These are phyloP conservation scores for Acrocephalus kingi DNA, from an alignment of 2,113 vertebrate species.

Conservation along the genomic window DNA sequence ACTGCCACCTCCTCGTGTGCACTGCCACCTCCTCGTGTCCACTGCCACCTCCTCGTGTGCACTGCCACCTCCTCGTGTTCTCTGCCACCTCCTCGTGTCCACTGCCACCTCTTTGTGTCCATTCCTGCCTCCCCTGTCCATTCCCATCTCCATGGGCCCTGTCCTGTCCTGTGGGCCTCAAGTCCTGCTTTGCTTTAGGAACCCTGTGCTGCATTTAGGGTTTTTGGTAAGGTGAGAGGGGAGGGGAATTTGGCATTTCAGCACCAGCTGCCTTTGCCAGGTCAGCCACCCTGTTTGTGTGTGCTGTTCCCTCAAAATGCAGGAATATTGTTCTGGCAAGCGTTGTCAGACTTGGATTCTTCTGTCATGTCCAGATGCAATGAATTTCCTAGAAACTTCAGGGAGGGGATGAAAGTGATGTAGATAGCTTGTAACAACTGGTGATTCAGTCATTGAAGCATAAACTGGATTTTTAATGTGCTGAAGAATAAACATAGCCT, in stretches of 20 bases:
- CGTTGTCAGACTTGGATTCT: not conserved
- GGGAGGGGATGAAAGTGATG: not conserved
- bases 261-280: not conserved
- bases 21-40: not conserved
- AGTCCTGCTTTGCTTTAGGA: not conserved
- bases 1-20: rapidly evolving
- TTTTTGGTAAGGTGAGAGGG: not conserved
- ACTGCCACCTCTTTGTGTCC: not conserved
- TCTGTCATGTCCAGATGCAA: not conserved
- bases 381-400: not conserved
- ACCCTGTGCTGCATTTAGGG: not conserved
- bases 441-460: not conserved
- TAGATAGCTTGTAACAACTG: not conserved
- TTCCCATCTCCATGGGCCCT: not conserved
- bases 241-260: not conserved
- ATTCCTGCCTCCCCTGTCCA: not conserved
- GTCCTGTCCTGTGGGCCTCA: not conserved
- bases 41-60: not conserved
- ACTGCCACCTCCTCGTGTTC: not conserved
- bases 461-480: not conserved
- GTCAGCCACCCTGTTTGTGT: not conserved
- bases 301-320: not conserved
- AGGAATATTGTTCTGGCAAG: not conserved
- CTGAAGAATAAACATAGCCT: not conserved
- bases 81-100: rapidly evolving